Base-by-base conservation (phyloP, 2,113 vertebrate genomes). In the Octodon degus region DNA sequence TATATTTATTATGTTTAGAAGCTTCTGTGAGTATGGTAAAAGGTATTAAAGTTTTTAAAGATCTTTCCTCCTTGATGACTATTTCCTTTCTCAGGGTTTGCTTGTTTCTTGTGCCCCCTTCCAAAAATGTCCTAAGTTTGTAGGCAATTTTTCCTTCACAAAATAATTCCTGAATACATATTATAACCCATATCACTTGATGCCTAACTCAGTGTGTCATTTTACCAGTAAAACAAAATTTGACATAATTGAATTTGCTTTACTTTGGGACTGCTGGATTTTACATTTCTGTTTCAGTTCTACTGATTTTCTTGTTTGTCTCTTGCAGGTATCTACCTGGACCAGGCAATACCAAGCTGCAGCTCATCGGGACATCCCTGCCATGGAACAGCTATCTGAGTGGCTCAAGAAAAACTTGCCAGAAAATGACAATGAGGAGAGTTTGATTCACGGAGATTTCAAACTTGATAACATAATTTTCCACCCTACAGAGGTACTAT, bases 401-500 rank as follows among this genome's bases (percentile, higher is more conserved):
- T 99, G 99, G 99, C 96, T 99, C 76, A 98, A 97, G 96, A 98
- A 97, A 72, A 99, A 99, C 97, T 84, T 99, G 84, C 99, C 99
- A 11, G 82, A 96, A 79, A 96, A 60, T 84, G 99, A 99, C 93
- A 96, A 98, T n/a, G 98, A 99, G 93, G 99, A 99, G 95, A 97
- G 89, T 0, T 98, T 99, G 87, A 98, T 99, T 93, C 99, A 99
- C 85, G 99, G 99, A 43, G 99, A 99, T 96, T 99, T 99, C 70
- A 98, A 98, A 90, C 92, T 99, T 93, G 99, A 99, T 92, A 99
- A 99, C 96, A 94, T 99, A 80, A 98, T 99, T 95, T 99, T 99
- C 95, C 99, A 99, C 77, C 99, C 99, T 86, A 99, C 97, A 94
- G 99, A 99, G 99, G 99, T 99, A 98, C 65, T 8, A 1, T 43